Evolutionary conservation across 2,113 vertebrate genomes (phyloP), one percentile per base, ranked within the genome.

Genomic region (Ciconia boyciana): DNA sequence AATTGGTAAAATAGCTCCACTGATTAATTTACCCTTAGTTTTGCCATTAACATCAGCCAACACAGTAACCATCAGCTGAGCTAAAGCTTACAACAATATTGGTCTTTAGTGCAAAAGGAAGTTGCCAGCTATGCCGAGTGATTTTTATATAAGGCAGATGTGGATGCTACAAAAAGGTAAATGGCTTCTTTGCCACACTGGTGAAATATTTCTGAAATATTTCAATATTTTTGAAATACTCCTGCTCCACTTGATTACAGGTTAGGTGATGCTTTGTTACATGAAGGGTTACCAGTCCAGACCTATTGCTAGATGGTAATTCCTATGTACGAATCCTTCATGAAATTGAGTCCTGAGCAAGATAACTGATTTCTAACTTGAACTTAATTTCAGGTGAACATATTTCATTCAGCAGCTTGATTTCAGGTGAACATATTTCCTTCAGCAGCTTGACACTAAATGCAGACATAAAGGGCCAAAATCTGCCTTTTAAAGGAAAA

Each of bases 21-120:
- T 60, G 76, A 80, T 90, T 86, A 81, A 88, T 94, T 91, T 92
- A 62, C 82, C 82, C 55, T 91, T 84, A 39, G 20, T 49, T 94
- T 75, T 92, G 74, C 64, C 72, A 39, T 69, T 87, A 49, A 48
- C 29, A 60, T 66, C 49, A 88, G n/a, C 29, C 76, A 92, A 61
- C 12, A 57, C 21, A 80, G 58, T 79, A 86, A 88, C 77, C n/a
- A 78, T 28, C 36, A 82, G 41, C 49, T 83, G 83, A 90, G 31
- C 25, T 95, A 81, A 91, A 76, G n/a, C 60, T 61, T 44, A 61
- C 41, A 77, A 55, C 18, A 84, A 8, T 60, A 52, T 29, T 41
- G 32, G 18, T 55, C 52, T 90, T 49, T 1, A 61, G 16, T 17
- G 57, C 29, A 81, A 75, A 71, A 87, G 13, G 26, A 93, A 79